Evolutionary conservation across 2,797 vertebrate species (phyloP), one percentile per base, ranked within the genome.

Genomic region (Gymnodraco acuticeps): DNA sequence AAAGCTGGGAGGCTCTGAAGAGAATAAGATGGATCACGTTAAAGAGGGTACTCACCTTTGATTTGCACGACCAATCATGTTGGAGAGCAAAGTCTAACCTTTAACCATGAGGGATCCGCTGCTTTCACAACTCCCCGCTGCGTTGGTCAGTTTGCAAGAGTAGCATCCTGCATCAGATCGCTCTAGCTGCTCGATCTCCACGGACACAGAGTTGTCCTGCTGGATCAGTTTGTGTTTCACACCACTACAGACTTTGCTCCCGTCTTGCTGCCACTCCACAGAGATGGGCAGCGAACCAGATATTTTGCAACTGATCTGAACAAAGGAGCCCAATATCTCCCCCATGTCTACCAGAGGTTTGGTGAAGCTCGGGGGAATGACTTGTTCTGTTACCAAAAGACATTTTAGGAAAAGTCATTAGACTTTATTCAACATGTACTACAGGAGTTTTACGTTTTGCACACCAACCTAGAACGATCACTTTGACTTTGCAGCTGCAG

Each of bases 241-340:
- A 76, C 96, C 97, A 70, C 96, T 97, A 15, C 94, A 91, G 86
- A 99, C 94, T 91, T 95, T 96, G 84, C 92, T 94, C 31, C 96
- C 96, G 50, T 99, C 97, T 91, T 98, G 99, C 85, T 96, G 95
- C 98, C 98, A 99, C 75, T 98, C 97, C 87, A 98, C 96, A 87
- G 88, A 93, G 84, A 99, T 96, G 4, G 98, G 98, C 16, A 97
- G 95, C 31, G 98, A 99, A 33, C 98, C 98, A 69, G 96, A 97
- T 83, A 98, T 95, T 92, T 97, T 99, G 85, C 97, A 98, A 71
- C 96, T 96, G 88, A 99, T 96, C 80, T 96, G 95, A 76, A 98
- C 91, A 90, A 96, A 97, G 74, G 96, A 96, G 73, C 97, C 97
- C 81, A 98, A 68, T 85, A 98, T 64, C 60, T 97, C 95, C 70